Evolutionary conservation across 2,113 vertebrate genomes (phyloP), one percentile per base, ranked within the genome.

Genomic region (Alaudala cheleensis): DNA sequence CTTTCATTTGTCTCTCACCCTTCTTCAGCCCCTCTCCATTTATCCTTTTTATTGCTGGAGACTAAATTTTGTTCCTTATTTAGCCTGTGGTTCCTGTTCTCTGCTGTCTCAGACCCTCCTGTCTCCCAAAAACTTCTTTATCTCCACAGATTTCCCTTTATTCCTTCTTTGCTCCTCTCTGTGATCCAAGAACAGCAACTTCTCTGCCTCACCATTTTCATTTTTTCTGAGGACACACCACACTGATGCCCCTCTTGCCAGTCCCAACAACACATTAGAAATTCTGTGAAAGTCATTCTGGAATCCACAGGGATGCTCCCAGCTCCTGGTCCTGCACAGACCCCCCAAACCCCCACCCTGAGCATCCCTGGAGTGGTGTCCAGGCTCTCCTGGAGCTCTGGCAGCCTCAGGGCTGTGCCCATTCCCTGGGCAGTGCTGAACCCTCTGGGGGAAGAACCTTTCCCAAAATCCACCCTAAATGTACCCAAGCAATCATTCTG

Each of bases 1-100:
- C 72, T 92, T 89, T 76, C 47, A 67, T 91, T 95, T 93, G 70
- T 74, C 89, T 93, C 73, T 91, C 37, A 6, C 86, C 57, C 44
- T 94, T 81, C 90, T 82, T 34, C 66, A 62, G 42, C 22, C 84
- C 40, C 54, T 86, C 76, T 93, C 65, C 40, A 51, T 80, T 91
- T 88, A 47, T 79, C 37, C 26, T 77, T 34, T 90, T 73, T 60
- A 40, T 39, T 84, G 69, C n/a, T 66, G 39, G 17, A 78, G 84
- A 56, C 61, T 74, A 80, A 66, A 87, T 88, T 69, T 33, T 58
- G 39, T 24, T 95, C 79, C 66, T 73, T 25, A 50, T 71, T 92
- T 93, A 62, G 10, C 26, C 73, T 61, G 50, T 85, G 54, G 42
- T 25, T 91, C 40, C 40, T 71, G 39, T 42, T 42, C 37, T 37